A percentile compares a stretch with the other conserved stretches of the same genome.
These are phyloP conservation scores for Agonopterix arenella DNA, from an alignment of 2,888 invertebrate genomes.

Conservation along the genomic window DNA sequence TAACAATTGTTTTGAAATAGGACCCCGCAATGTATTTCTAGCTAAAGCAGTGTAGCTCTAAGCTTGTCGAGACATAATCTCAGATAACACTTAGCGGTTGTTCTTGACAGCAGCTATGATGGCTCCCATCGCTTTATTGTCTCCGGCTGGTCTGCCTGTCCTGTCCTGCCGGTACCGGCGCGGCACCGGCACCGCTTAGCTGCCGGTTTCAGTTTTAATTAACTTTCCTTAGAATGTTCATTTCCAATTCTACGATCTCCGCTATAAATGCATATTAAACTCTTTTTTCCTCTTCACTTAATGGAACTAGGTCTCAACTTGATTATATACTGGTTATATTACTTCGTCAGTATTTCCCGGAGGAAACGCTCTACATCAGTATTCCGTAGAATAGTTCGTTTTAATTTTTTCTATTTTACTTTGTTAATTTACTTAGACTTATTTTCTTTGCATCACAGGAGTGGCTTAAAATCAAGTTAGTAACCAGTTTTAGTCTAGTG, in stretches of 20 bases:
- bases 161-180: too few species aligned
- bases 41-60: slow-evolving; percentile 6
- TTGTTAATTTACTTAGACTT: background rate
- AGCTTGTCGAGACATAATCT: slow-evolving; percentile 41
- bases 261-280: slow-evolving; percentile 29
- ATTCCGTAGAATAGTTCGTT: slow-evolving; percentile 18
- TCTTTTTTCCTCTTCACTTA: slow-evolving; percentile 23
- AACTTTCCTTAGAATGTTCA: slow-evolving; percentile 53
- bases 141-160: slow-evolving; percentile 10
- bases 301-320: slow-evolving; percentile 40
- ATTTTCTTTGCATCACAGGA: too few species aligned
- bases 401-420: slow-evolving; percentile 15
- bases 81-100: slow-evolving; percentile 41
- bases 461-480: background rate
- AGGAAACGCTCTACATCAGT: slow-evolving; percentile 34
- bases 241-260: slow-evolving; percentile 39
- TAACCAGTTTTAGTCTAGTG: too few species aligned
- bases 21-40: too few species aligned
- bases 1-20: too few species aligned
- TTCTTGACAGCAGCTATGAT: slow-evolving; percentile 52
- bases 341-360: slow-evolving; percentile 36
- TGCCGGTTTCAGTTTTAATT: slow-evolving; percentile 57
- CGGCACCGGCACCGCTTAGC: slow-evolving; percentile 16
- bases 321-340: slow-evolving; percentile 46
- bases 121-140: slow-evolving; percentile 50